Percentiles rank a stretch among this genome's conserved stretches.
Conservation (phyloP, 2,113 vertebrate species). For the Larimichthys polyactis region DNA sequence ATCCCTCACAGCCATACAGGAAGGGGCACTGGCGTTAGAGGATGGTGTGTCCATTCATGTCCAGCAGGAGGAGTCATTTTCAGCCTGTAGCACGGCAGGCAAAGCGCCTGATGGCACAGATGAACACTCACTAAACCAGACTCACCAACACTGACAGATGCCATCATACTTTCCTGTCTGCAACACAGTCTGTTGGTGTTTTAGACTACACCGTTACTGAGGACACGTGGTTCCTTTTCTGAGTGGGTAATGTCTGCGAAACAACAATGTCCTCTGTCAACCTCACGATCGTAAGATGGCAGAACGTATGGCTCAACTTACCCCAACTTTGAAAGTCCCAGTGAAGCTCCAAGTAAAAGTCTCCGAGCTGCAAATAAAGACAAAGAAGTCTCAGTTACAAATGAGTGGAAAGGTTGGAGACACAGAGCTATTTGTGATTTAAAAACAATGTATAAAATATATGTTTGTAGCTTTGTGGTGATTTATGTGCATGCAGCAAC, state of each 20-base stretch:
- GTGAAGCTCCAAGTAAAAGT: constrained; percentile 99
- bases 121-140: constrained; percentile 12
- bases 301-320: constrained; percentile 80
- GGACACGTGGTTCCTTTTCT: constrained; percentile 6
- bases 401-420: neutral
- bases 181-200: neutral
- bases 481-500: neutral
- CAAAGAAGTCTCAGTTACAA: constrained; percentile 34
- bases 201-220: neutral
- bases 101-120: neutral
- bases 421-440: neutral
- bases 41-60: neutral
- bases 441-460: neutral
- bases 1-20: neutral
- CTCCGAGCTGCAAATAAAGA: constrained; percentile 90
- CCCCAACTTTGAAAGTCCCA: constrained; percentile 99
- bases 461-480: neutral
- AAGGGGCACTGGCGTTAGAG: neutral
- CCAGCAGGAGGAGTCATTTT: constrained; percentile 62
- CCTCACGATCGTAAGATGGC: neutral
- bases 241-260: neutral
- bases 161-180: constrained; percentile 8
- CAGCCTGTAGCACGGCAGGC: neutral
- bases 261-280: neutral
- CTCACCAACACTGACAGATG: neutral